Conservation (phyloP, 2,888 invertebrate genomes). For the Caprella mutica region DNA sequence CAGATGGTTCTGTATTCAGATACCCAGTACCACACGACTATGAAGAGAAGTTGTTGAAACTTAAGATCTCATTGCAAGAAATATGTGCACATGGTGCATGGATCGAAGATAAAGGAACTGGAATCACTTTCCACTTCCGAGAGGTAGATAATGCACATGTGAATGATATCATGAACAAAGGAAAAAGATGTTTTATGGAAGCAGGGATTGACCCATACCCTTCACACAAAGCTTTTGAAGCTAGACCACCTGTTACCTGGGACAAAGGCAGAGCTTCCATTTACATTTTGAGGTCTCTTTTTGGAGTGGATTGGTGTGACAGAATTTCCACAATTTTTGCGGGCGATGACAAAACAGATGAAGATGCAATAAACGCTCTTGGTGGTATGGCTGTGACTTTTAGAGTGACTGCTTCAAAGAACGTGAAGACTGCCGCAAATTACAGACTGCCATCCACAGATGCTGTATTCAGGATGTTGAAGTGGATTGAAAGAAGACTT, state of each 20-base stretch:
- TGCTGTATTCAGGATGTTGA: slow-evolving; percentile 75
- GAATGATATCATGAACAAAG: slow-evolving; percentile 38
- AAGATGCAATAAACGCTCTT: slow-evolving; percentile 41
- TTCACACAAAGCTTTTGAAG: slow-evolving; percentile 76
- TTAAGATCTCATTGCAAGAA: slow-evolving; percentile 55
- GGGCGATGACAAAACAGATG: slow-evolving; percentile 41
- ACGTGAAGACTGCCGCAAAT: slow-evolving; percentile 75
- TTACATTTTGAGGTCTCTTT: slow-evolving; percentile 76
- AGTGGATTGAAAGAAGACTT: slow-evolving; percentile 51
- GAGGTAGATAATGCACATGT: slow-evolving; percentile 38
- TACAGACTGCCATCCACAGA: slow-evolving; percentile 76
- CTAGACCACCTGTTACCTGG: slow-evolving; percentile 81
- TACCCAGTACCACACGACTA: slow-evolving; percentile 43
- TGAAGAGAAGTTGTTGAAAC: slow-evolving; percentile 39
- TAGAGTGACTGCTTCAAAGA: slow-evolving; percentile 70
- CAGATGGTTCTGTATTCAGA: slow-evolving; percentile 42
- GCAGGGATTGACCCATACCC: slow-evolving; percentile 41
- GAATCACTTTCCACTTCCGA: slow-evolving; percentile 43
- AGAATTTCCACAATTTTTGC: slow-evolving; percentile 45
- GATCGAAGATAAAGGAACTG: slow-evolving; percentile 43
- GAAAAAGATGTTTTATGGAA: slow-evolving; percentile 39
- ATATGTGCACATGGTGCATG: slow-evolving; percentile 42
- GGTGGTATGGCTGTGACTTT: slow-evolving; percentile 74
- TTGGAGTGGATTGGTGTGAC: slow-evolving; percentile 80
- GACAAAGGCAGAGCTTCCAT: slow-evolving; percentile 82